phyloP scores from a whole-genome alignment of 1,140 invertebrate genomes.

The Hormaphis cornu region DNA sequence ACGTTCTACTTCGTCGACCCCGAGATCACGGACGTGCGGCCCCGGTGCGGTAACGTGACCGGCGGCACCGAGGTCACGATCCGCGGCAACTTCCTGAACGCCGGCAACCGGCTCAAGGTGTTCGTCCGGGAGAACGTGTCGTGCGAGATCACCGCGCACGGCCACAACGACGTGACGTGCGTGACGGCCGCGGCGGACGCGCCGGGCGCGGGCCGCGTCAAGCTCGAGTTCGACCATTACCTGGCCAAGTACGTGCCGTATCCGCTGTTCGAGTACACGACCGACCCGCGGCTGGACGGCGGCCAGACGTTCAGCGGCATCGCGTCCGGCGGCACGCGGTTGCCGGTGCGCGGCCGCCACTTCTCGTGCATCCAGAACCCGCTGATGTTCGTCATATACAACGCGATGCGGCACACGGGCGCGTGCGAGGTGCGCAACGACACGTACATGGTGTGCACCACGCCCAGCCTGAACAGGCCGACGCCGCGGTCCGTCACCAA shows the following conservation, averaged over 20 bases:
- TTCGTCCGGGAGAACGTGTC: constrained; percentile 82
- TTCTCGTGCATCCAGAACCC: constrained; percentile 80
- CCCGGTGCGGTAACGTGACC: constrained; percentile 79
- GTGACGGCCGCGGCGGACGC: constrained; percentile 65
- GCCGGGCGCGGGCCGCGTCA: constrained; percentile 55
- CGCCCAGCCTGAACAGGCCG: constrained; percentile 56
- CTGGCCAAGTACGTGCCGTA: constrained; percentile 63
- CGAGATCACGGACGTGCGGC: constrained; percentile 68
- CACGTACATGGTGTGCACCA: constrained; percentile 75
- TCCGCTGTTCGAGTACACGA: constrained; percentile 72
- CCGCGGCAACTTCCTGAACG: constrained; percentile 84
- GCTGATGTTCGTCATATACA: constrained; percentile 76
- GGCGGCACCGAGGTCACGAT: constrained; percentile 86
- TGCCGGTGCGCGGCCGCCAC: constrained; percentile 77
- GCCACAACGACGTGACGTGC: constrained; percentile 69
- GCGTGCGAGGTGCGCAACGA: constrained; percentile 64
- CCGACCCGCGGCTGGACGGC: constrained; percentile 76
- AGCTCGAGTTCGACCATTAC: constrained; percentile 82
- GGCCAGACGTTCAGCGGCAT: constrained; percentile 74
- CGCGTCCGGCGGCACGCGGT: constrained; percentile 81
- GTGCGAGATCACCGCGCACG: constrained; percentile 70
- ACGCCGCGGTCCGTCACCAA: neutral
- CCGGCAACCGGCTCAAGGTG: constrained; percentile 82
- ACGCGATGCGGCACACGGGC: constrained; percentile 53
- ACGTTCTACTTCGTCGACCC: constrained; percentile 82